Percentiles rank a stretch among this genome's conserved stretches.
Conservation (phyloP, 2,888 invertebrate species). For the Caradrina clavipalpis region DNA sequence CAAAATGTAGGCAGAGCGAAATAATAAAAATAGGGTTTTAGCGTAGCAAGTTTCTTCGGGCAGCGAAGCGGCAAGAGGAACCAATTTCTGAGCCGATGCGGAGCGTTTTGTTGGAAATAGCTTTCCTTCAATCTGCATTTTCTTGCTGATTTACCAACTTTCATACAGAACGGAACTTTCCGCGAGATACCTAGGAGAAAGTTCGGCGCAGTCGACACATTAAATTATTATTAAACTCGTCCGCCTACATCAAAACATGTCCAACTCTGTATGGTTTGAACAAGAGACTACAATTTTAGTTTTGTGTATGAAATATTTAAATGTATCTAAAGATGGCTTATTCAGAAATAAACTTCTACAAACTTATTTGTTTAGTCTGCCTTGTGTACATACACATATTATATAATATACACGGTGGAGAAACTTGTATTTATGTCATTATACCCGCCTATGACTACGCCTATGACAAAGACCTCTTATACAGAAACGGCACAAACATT, state of each 20-base stretch:
- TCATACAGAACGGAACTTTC: slow-evolving; percentile 82
- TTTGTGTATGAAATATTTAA: slow-evolving; percentile 24
- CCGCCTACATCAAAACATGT: slow-evolving; percentile 57
- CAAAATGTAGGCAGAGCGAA: slow-evolving; percentile 80
- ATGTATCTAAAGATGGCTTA: slow-evolving; percentile 3
- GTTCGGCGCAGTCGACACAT: slow-evolving; percentile 78
- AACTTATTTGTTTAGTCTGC: slow-evolving; percentile 25
- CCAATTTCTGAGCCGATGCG: slow-evolving; percentile 90
- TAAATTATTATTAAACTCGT: slow-evolving; percentile 80
- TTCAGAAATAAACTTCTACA: slow-evolving; percentile 15
- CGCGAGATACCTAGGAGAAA: slow-evolving; percentile 76
- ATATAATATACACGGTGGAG: no score
- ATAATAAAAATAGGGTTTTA: slow-evolving; percentile 88
- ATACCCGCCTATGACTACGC: no score
- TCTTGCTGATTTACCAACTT: slow-evolving; percentile 91
- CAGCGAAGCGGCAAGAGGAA: slow-evolving; percentile 87
- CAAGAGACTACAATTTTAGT: slow-evolving; percentile 37
- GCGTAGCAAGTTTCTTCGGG: slow-evolving; percentile 86
- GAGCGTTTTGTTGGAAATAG: slow-evolving; percentile 90
- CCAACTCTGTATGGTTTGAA: slow-evolving; percentile 40
- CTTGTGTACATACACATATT: no score
- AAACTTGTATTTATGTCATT: no score
- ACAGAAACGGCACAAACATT: no score
- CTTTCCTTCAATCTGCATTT: slow-evolving; percentile 91
- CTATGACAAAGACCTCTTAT: no score